phyloP scores from a whole-genome alignment of 2,888 invertebrate species.

The Abscondita cerata region DNA sequence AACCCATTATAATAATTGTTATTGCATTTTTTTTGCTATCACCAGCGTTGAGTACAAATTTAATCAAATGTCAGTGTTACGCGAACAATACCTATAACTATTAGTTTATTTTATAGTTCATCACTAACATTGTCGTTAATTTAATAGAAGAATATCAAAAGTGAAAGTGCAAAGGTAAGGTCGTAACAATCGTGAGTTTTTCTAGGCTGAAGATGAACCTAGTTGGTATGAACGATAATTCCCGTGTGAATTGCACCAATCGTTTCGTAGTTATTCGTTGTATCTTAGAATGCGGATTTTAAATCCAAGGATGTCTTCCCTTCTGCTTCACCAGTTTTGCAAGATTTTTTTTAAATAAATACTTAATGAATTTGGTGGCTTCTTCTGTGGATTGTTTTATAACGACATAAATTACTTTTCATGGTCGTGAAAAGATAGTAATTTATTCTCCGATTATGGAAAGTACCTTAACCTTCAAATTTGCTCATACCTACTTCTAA shows the following conservation, averaged over 20 bases:
- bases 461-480: too few species aligned
- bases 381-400: too few species aligned
- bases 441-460: too few species aligned
- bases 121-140: constrained; percentile 3
- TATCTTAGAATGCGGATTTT: constrained; percentile 42
- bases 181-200: constrained; percentile 41
- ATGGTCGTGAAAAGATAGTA: too few species aligned
- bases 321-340: neutral
- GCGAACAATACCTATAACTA: constrained; percentile 14
- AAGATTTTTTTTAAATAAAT: neutral
- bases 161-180: constrained; percentile 44
- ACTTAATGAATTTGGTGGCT: too few species aligned
- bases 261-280: constrained; percentile 25
- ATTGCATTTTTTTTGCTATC: too few species aligned
- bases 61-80: constrained; percentile 23
- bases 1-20: too few species aligned
- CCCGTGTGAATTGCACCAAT: constrained; percentile 42
- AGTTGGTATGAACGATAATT: constrained; percentile 31
- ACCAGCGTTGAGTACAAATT: constrained; percentile 2
- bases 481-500: too few species aligned
- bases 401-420: too few species aligned
- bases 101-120: constrained; percentile 14
- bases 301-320: constrained; percentile 28
- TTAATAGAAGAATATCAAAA: constrained; percentile 22
- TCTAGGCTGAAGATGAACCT: constrained; percentile 39